A percentile compares a stretch with the other conserved stretches of the same genome.
These are phyloP conservation scores for Gastrophryne carolinensis DNA, from an alignment of 2,797 vertebrate genomes.

Conservation along the genomic window DNA sequence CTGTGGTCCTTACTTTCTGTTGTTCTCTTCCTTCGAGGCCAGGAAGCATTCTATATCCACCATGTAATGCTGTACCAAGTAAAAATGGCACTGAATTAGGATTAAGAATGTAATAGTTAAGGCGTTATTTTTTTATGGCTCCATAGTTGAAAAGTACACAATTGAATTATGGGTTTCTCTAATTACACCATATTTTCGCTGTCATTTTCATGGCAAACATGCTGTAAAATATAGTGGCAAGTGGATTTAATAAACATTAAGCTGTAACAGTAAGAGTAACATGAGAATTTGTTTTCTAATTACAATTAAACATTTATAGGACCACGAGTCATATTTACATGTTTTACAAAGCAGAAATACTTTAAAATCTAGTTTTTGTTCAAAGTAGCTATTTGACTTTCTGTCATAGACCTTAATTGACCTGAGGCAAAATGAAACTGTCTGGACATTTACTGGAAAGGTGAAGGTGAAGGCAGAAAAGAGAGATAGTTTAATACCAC, in stretches of 20 bases:
- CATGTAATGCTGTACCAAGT: too few species aligned
- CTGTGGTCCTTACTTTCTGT: too few species aligned
- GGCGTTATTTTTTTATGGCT: background rate
- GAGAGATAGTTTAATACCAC: too few species aligned
- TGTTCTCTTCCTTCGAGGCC: too few species aligned
- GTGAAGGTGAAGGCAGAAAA: too few species aligned
- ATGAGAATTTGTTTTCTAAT: constrained; percentile 39
- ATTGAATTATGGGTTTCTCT: constrained; percentile 15
- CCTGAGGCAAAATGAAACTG: too few species aligned
- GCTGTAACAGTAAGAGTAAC: constrained; percentile 16
- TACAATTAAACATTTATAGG: constrained; percentile 48
- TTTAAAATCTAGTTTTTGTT: too few species aligned
- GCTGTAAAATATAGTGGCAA: constrained; percentile 19
- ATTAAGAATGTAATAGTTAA: background rate
- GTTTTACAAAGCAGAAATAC: constrained; percentile 15
- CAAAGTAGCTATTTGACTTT: too few species aligned
- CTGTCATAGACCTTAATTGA: too few species aligned
- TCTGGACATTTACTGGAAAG: too few species aligned
- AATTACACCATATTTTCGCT: constrained; percentile 22
- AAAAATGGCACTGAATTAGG: too few species aligned
- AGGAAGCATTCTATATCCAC: too few species aligned
- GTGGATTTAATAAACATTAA: constrained; percentile 25
- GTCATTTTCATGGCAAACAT: constrained; percentile 36
- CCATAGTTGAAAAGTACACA: background rate
- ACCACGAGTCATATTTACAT: constrained; percentile 41